These are phyloP conservation scores for Aurelia sp. DNA, from an alignment of 30 jellyfish, hydroid and myxozoan species.

Conservation along the genomic window DNA sequence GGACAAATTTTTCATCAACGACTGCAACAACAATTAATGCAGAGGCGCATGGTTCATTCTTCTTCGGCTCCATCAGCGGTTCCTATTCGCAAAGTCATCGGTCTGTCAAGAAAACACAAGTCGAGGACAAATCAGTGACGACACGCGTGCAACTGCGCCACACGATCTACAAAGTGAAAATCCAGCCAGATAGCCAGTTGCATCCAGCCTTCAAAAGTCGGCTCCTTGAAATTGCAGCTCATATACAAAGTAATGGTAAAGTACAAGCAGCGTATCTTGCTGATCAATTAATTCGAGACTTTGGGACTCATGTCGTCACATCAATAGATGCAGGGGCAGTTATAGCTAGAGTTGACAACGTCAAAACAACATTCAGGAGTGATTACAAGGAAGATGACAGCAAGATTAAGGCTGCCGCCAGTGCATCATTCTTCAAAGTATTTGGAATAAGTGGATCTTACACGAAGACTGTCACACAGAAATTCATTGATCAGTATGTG, in stretches of 20 bases:
- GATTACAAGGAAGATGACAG: constrained; percentile 61
- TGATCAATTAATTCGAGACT: constrained; percentile 69
- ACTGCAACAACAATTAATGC: constrained; percentile 73
- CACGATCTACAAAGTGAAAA: constrained; percentile 66
- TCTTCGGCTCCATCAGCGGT: constrained; percentile 74
- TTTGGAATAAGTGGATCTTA: constrained; percentile 57
- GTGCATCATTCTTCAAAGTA: constrained; percentile 57
- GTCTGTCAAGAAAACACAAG: constrained; percentile 60
- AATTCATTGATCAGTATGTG: constrained; percentile 44
- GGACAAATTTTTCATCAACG: constrained; percentile 75
- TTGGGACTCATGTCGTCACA: constrained; percentile 80
- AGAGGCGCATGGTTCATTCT: constrained; percentile 75
- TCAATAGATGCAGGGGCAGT: constrained; percentile 84
- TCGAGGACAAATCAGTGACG: constrained; percentile 74
- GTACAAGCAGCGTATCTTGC: constrained; percentile 65
- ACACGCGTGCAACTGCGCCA: constrained; percentile 78
- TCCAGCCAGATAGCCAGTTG: constrained; percentile 77
- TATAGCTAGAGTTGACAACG: constrained; percentile 55
- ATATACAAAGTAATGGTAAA: constrained; percentile 66
- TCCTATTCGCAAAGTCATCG: constrained; percentile 66
- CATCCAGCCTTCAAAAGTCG: constrained; percentile 70
- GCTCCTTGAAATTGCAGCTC: constrained; percentile 79
- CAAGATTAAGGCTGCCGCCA: constrained; percentile 77
- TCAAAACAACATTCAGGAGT: constrained; percentile 56
- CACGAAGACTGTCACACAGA: constrained; percentile 29